Evolutionary conservation across 1,140 invertebrate genomes (phyloP).

Genomic region (Charaxes varanes): DNA sequence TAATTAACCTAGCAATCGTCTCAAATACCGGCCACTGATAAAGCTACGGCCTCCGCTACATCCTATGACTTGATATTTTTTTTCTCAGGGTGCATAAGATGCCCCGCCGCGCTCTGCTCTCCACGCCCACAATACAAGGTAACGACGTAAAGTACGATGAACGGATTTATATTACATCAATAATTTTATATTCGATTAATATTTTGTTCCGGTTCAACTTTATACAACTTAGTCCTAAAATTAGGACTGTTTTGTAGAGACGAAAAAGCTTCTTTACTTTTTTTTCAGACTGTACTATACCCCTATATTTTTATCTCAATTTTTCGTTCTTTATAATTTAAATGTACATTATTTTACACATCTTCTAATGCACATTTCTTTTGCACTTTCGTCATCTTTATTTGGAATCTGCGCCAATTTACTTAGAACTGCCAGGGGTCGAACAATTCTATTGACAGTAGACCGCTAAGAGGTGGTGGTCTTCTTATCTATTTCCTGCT

Average conservation of each 20-base stretch:
- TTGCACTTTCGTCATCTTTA: too few species aligned
- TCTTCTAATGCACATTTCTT: too few species aligned
- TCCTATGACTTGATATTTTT: constrained; percentile 22
- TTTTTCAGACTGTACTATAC: background rate
- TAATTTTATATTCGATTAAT: background rate
- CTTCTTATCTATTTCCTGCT: too few species aligned
- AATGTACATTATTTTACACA: too few species aligned
- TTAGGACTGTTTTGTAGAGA: background rate
- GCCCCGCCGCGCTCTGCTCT: constrained; percentile 31
- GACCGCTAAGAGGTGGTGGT: too few species aligned
- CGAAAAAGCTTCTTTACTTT: too few species aligned
- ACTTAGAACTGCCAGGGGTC: too few species aligned
- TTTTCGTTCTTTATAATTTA: too few species aligned
- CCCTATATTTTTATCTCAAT: too few species aligned
- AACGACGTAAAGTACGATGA: constrained; percentile 13
- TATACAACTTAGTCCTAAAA: background rate
- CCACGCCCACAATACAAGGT: constrained; percentile 23
- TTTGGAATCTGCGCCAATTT: too few species aligned
- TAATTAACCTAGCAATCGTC: background rate
- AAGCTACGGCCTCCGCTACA: background rate
- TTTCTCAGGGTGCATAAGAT: constrained; percentile 31
- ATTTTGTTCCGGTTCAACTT: constrained; percentile 2
- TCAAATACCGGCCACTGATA: background rate
- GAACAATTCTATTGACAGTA: too few species aligned
- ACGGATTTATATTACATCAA: constrained; percentile 9